Evolutionary conservation across 2,888 invertebrate species (phyloP), one percentile per base, ranked within the genome.

Genomic region (Phragmatobia fuliginosa): DNA sequence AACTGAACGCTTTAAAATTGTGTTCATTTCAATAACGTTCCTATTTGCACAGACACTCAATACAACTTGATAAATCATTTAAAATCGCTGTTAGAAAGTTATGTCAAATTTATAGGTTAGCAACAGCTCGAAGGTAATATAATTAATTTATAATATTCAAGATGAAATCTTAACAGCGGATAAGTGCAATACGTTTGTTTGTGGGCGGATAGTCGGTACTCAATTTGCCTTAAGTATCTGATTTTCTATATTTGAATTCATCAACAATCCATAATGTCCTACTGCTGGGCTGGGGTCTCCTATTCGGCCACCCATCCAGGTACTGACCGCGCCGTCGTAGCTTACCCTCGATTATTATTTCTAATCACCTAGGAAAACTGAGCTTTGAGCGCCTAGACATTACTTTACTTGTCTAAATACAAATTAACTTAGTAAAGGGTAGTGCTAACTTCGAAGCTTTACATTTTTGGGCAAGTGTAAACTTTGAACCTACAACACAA

Each of bases 121-220:
- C 28, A 59, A 60, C 45, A 49, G 41, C 45, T 33, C 21, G 36
- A 45, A 60, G 59, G 25, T n/a, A 60, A 59, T 49, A 41, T 41
- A 62, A 67, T 70, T 72, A 72, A 72, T 71, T 67, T 65, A 31
- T 69, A 66, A 56, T 62, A 67, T 49, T 60, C 58, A 61, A 65
- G 69, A 65, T 68, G 71, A 67, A 71, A 71, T 65, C 62, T 49
- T 63, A 49, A 59, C 45, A 65, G 52, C 33, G 28, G 59, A 52
- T 61, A 64, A 36, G 31, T 36, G 71, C 68, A 66, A 71, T 61
- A 32, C 41, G 45, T 52, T 38, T 66, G 21, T 61, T 31, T 21
- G 71, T 71, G 60, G 71, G 71, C 63, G 70, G 45, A 60, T 33
- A 59, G 41, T 71, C 67, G 61, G 52, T 28, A 31, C 21, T 41